A percentile compares a stretch with the other conserved stretches of the same genome.
Evolutionary conservation across 2,113 vertebrate species (phyloP).

Genomic region (Corapipo altera): DNA sequence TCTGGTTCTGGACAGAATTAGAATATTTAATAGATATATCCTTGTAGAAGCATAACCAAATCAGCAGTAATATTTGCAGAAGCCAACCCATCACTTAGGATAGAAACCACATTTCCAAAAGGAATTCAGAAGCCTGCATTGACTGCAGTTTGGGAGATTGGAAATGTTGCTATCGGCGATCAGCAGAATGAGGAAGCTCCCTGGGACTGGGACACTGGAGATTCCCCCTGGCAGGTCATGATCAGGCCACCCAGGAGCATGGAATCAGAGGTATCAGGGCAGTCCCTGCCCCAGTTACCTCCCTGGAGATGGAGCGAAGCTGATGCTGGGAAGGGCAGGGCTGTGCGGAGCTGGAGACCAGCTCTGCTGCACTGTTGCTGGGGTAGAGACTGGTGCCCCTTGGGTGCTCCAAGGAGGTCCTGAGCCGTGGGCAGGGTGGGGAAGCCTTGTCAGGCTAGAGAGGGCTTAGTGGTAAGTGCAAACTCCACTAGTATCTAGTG

Average conservation of each 20-base stretch:
- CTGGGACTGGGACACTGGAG: no score
- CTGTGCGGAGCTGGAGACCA: neutral
- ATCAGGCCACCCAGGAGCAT: neutral
- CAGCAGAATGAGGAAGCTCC: neutral
- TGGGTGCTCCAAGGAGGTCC: fast-evolving
- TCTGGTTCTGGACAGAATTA: neutral
- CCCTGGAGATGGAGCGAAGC: neutral
- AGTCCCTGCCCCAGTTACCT: neutral
- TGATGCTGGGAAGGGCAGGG: fast-evolving
- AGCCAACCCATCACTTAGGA: neutral
- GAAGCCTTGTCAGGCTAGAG: neutral
- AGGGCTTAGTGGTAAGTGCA: neutral
- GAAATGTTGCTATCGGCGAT: fast-evolving
- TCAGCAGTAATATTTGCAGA: neutral
- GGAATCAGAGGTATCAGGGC: neutral
- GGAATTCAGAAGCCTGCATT: neutral
- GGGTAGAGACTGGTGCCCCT: neutral
- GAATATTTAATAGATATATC: neutral
- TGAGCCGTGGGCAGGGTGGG: fast-evolving
- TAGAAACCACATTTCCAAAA: neutral
- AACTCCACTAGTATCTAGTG: neutral
- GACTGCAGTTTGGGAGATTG: neutral
- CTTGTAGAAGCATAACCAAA: neutral
- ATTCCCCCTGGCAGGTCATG: fast-evolving
- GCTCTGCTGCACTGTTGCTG: fast-evolving